Evolutionary conservation across 2,797 vertebrate genomes (phyloP).

Genomic region (Sebastolobus alascanus): DNA sequence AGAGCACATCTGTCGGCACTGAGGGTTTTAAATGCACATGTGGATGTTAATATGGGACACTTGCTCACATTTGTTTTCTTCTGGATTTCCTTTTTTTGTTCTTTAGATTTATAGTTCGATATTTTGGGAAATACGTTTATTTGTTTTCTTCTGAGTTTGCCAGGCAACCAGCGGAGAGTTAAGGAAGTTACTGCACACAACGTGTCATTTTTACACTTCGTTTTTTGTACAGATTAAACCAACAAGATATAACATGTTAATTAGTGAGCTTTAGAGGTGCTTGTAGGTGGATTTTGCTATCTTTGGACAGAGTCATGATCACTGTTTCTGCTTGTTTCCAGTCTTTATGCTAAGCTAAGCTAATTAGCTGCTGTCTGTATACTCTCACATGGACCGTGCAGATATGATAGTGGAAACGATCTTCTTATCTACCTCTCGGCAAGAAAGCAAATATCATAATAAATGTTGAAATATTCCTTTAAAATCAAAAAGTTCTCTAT

Average conservation of each 20-base stretch:
- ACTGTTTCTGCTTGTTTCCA: not conserved
- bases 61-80: not conserved
- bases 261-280: too few species aligned
- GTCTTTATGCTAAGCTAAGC: not conserved
- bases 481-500: not conserved
- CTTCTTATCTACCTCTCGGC: too few species aligned
- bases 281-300: not conserved
- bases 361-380: not conserved
- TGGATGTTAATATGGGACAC: not conserved
- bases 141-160: too few species aligned
- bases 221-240: too few species aligned
- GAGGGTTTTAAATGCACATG: constrained; percentile 30
- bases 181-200: too few species aligned
- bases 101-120: not conserved
- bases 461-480: not conserved
- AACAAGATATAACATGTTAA: too few species aligned
- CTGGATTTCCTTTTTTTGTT: not conserved
- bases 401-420: too few species aligned
- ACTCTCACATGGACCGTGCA: not conserved
- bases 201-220: too few species aligned
- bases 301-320: too few species aligned
- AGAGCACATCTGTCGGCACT: constrained; percentile 90
- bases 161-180: too few species aligned
- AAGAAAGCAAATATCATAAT: not conserved
- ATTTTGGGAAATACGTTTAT: not conserved